Percentiles rank a stretch among this genome's conserved stretches.
These are phyloP conservation scores for Malacoctenus gilli DNA, from an alignment of 2,797 vertebrate genomes.

Conservation along the genomic window DNA sequence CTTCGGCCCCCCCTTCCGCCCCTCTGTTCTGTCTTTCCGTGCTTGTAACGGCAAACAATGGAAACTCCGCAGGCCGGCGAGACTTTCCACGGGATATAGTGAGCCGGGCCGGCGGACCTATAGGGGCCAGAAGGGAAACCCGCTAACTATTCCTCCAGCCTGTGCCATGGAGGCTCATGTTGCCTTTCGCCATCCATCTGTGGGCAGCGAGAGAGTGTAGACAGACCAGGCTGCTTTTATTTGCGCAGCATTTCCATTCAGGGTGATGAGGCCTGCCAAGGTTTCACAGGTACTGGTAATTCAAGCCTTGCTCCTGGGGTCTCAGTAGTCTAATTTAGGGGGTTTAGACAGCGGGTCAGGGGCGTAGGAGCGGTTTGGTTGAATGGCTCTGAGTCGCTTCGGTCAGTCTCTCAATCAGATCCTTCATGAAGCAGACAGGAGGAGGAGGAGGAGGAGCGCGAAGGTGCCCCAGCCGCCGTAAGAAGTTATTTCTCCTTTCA, in stretches of 20 bases:
- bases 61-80: conserved; percentile 52
- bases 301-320: conserved; percentile 72
- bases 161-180: conserved; percentile 65
- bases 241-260: conserved; percentile 80
- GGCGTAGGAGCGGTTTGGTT: conserved; percentile 67
- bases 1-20: conserved; percentile 23
- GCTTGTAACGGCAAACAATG: conserved; percentile 36
- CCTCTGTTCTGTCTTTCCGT: conserved; percentile 32
- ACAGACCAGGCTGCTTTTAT: conserved; percentile 80
- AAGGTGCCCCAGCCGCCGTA: conserved; percentile 36
- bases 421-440: conserved; percentile 69
- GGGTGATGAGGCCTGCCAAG: conserved; percentile 74
- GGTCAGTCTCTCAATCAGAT: conserved; percentile 78
- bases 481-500: conserved; percentile 49
- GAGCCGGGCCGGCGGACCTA: conserved; percentile 49
- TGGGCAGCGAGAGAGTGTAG: conserved; percentile 78
- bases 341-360: conserved; percentile 75
- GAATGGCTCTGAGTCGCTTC: conserved; percentile 68
- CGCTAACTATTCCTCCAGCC: conserved; percentile 60
- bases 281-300: conserved; percentile 79
- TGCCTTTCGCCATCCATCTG: conserved; percentile 81
- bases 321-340: conserved; percentile 79
- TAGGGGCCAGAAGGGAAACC: conserved; percentile 63
- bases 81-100: conserved; percentile 65
- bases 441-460: conserved; percentile 41